These are phyloP conservation scores for Boulengeromyrus knoepffleri DNA, from an alignment of 2,113 vertebrate genomes.

Conservation along the genomic window DNA sequence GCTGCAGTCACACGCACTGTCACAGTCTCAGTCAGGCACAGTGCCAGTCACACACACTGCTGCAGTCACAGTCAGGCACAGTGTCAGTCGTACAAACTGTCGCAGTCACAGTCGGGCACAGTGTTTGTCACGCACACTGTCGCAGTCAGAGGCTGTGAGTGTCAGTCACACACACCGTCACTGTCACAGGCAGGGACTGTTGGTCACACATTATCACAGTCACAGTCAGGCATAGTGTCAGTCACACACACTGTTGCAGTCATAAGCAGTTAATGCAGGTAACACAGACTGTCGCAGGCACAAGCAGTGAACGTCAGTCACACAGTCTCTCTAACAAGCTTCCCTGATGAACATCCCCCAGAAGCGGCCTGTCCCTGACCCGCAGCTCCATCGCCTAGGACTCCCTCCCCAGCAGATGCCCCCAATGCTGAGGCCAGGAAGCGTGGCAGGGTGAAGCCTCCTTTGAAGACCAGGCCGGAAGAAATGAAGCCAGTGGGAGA, in stretches of 20 bases:
- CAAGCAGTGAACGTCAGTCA: neutral
- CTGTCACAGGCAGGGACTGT: neutral
- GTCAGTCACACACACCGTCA: neutral
- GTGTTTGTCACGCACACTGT: neutral
- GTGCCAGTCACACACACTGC: neutral
- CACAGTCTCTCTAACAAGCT: neutral
- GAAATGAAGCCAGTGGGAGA: slow-evolving; percentile 1
- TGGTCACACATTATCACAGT: neutral
- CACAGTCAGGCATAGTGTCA: neutral
- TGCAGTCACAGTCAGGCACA: neutral
- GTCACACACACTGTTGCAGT: neutral
- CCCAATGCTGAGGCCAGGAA: neutral
- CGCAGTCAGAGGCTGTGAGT: neutral
- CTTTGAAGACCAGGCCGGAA: slow-evolving; percentile 5
- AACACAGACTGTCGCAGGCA: neutral
- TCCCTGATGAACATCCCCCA: neutral
- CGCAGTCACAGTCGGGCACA: neutral
- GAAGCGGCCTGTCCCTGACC: neutral
- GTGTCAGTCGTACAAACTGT: neutral
- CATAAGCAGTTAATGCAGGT: neutral
- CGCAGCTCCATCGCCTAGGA: neutral
- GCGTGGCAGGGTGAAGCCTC: neutral
- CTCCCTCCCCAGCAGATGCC: neutral
- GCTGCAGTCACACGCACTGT: too few relatives aligned
- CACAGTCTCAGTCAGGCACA: too few relatives aligned